Conservation (phyloP, 2,113 vertebrate species). For the Pseudorhombus dupliciocellatus region DNA sequence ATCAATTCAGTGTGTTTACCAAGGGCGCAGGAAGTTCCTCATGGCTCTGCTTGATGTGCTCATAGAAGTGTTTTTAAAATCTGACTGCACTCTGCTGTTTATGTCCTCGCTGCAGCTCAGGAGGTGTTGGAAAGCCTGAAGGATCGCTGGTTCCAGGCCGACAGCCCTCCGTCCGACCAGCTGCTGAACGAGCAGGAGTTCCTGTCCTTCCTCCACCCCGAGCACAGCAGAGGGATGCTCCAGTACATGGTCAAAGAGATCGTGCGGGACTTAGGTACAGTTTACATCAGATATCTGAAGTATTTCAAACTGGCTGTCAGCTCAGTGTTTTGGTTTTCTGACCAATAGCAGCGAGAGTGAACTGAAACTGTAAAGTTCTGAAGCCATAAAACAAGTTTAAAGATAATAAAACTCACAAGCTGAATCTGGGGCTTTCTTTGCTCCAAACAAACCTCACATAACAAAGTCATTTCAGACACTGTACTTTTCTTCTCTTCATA, state of each 20-base stretch:
- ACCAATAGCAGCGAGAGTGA: too few relatives aligned
- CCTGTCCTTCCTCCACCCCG: conserved; percentile 93
- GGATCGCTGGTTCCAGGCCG: conserved; percentile 97
- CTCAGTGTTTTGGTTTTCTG: too few relatives aligned
- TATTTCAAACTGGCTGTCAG: neutral
- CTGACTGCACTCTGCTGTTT: neutral
- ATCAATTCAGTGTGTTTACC: neutral
- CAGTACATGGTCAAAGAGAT: conserved; percentile 98
- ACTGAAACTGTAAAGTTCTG: too few relatives aligned
- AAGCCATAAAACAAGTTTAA: too few relatives aligned
- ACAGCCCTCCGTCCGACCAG: conserved; percentile 90
- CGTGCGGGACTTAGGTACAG: conserved; percentile 89
- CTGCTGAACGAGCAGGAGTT: conserved; percentile 92
- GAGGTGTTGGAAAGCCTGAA: conserved; percentile 95
- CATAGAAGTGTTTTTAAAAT: neutral
- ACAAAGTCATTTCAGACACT: too few relatives aligned
- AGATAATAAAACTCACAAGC: too few relatives aligned
- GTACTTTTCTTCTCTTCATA: too few relatives aligned
- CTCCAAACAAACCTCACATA: too few relatives aligned
- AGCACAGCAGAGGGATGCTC: conserved; percentile 95
- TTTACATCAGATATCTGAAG: neutral
- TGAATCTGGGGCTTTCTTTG: too few relatives aligned
- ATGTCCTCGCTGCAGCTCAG: conserved; percentile 82
- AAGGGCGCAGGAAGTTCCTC: neutral
- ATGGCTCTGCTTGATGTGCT: neutral